Evolutionary conservation across 2,888 invertebrate species (phyloP), one percentile per base, ranked within the genome.

Genomic region (Platycnemis pennipes): DNA sequence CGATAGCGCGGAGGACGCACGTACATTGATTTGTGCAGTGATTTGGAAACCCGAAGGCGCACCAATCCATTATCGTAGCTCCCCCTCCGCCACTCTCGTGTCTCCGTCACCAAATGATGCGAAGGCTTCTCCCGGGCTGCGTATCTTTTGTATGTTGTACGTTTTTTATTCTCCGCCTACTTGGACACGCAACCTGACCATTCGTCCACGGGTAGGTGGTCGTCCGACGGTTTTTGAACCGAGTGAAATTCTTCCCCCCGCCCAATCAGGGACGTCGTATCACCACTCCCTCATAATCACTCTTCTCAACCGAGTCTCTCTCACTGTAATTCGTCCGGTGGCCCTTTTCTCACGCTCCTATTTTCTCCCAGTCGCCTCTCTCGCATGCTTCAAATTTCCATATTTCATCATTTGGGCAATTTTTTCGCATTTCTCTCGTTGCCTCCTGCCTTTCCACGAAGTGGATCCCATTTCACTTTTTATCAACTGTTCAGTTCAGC

Each of bases 201-300:
- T 63, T 63, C 63, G 63, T 63, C 63, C 63, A 26, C 63, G 22
- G 63, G 63, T 63, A 63, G 63, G 63, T 77, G 77, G 77, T 77
- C 77, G 77, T 7, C 13, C 31, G 37, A 37, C 37, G 31, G 37
- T 77, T 77, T 77, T 77, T 31, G 11, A 16, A 77, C 5, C 37
- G 11, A 26, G 77, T 1, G 37, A 11, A 37, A 16, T 13, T 37
- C 37, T 26, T 19, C 26, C 0, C 1, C 37, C 2, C n/a, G 0
- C 77, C 31, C n/a, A 63, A 63, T 63, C 63, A 26, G 7, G 22
- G 63, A 22, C 63, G 63, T 63, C n/a, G 63, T n/a, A 77, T 77
- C 77, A 16, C 13, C 77, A 77, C 37, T 77, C 31, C 13, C 77
- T 77, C 77, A 63, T 63, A 63, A 63, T 63, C 63, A 63, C 63